Conservation (phyloP, 2,113 vertebrate genomes). For the Ranitomeya variabilis region DNA sequence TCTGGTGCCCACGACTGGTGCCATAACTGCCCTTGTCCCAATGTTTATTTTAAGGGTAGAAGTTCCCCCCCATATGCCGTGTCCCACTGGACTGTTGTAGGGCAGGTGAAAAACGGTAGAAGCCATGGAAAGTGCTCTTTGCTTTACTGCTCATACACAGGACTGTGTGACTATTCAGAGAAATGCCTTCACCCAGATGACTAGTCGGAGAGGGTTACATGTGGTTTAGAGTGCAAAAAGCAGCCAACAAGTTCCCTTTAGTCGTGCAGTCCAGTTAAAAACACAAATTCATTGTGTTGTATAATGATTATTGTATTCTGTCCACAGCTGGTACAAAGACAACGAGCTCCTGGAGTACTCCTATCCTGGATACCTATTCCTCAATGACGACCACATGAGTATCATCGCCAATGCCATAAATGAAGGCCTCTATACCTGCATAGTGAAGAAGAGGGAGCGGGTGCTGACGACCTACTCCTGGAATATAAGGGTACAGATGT, state of each 20-base stretch:
- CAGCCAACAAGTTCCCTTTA: too few species aligned
- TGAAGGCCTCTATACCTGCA: slow-evolving; percentile 92
- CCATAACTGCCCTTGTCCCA: too few species aligned
- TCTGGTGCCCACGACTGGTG: too few species aligned
- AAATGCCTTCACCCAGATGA: too few species aligned
- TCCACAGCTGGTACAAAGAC: slow-evolving; percentile 94
- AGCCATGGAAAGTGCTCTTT: too few species aligned
- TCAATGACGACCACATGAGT: slow-evolving; percentile 88
- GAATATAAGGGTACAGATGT: slow-evolving; percentile 80
- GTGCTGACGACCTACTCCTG: slow-evolving; percentile 93
- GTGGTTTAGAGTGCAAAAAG: too few species aligned
- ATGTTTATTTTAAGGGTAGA: too few species aligned
- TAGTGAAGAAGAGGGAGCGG: slow-evolving; percentile 86
- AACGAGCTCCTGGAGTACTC: slow-evolving; percentile 90
- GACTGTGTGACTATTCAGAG: too few species aligned
- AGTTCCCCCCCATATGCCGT: background rate
- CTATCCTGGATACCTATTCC: slow-evolving; percentile 88
- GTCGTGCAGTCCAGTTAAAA: background rate
- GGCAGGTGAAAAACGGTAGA: too few species aligned
- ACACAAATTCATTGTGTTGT: background rate
- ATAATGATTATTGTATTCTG: background rate
- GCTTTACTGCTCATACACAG: too few species aligned
- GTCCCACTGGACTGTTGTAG: background rate
- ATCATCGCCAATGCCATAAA: slow-evolving; percentile 96
- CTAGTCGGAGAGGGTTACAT: too few species aligned